Conservation (phyloP, 2,888 invertebrate species). For the Serripes groenlandicus region DNA sequence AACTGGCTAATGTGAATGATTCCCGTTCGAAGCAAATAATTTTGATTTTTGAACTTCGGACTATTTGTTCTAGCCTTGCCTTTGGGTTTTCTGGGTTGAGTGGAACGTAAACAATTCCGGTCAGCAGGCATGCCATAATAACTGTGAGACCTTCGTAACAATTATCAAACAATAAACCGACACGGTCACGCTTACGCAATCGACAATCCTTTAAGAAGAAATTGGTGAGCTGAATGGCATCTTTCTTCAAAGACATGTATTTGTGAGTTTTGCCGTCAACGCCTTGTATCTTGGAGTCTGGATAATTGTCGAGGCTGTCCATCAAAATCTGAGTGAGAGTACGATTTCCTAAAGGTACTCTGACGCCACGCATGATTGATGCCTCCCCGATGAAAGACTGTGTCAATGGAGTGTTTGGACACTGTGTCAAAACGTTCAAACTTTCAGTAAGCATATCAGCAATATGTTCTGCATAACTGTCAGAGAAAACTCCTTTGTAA, state of each 20-base stretch:
- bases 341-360: neutral
- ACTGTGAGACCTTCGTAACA: neutral
- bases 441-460: neutral
- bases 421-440: neutral
- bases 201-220: neutral
- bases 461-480: neutral
- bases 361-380: neutral
- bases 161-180: neutral
- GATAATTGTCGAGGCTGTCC: neutral
- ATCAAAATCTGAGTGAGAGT: neutral
- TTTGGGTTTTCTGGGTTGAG: slow-evolving; percentile 1
- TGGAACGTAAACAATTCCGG: neutral
- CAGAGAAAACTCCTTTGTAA: neutral
- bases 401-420: neutral
- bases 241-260: neutral
- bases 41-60: neutral
- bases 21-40: neutral
- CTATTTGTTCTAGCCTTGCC: neutral
- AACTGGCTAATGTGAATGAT: neutral
- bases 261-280: neutral
- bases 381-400: neutral
- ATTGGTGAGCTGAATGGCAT: neutral
- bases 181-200: neutral
- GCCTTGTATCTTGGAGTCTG: neutral
- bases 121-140: neutral